Evolutionary conservation across 2,888 invertebrate genomes (phyloP), one percentile per base, ranked within the genome.

Genomic region (Alcis repandata): DNA sequence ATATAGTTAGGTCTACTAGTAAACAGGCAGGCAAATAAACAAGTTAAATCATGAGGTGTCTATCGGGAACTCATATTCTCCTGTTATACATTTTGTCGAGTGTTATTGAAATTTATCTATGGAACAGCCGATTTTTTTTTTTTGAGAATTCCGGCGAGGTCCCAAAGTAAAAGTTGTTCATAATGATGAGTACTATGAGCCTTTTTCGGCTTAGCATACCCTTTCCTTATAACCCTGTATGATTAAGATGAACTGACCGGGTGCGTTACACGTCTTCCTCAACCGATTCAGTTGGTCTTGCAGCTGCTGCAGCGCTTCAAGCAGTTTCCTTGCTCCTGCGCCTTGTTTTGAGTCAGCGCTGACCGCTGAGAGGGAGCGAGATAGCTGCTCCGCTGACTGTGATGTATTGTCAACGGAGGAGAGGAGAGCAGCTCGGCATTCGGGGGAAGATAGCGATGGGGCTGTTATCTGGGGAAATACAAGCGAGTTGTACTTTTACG

Each of bases 391-490:
- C 7, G 75, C 64, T 2, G 68, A 53, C 1, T 71, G 40, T 0
- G 76, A 69, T 0, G 85, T 66, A 0, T 63, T 70, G 9, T 79
- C 78, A 0, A 72, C 75, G 0, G 83, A 75, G 0, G 73, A 70
- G 1, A 80, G 62, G 1, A 86, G 66, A 0, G 77, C 71, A 0
- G 77, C 32, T 40, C 78, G 79, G 67, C 84, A 82, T 10, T 57
- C 45, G 10, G 58, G 63, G 4, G 57, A 45, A 3, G 63, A 63
- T n/a, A 84, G 79, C 0, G 78, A 76, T 7, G 84, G 72, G 0
- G 79, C 79, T 53, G 82, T 80, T 43, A 85, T 68, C 86, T 85
- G 67, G 8, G 10, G 22, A 22, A 22, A 11, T 11, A 43, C 19
- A 36, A 36, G 10, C 17, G 8, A 8, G 17, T 6, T 17, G 17